Base-by-base conservation (phyloP, 2,113 vertebrate species). In the Herpetotheres cachinnans region DNA sequence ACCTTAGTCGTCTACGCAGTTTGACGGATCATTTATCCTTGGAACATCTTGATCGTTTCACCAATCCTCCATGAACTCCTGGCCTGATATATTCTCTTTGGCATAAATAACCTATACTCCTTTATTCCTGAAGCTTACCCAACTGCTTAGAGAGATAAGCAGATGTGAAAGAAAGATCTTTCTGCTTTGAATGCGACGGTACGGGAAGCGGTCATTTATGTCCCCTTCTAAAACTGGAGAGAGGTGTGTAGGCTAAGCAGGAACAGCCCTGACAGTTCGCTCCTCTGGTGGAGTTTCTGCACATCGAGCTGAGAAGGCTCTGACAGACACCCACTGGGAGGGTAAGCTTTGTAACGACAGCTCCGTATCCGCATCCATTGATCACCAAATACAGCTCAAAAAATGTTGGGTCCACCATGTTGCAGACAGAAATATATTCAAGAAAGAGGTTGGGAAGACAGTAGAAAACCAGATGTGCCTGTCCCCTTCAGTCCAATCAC, bases 241-340 rank as follows among this genome's bases (percentile, higher is more conserved):
- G 81, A 52, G 14, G 36, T n/a, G 24, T 13, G 7, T 76, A 69
- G 84, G 87, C 58, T 56, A 58, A 55, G 47, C 66, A 47, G 67
- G 56, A 80, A 8, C 16, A 65, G 72, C 40, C 80, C 59, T 38
- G 27, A 38, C 34, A 54, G 36, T 87, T 95, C 89, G 36, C 85
- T 95, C 89, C 77, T 94, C 81, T 62, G 27, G 81, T 76, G 91
- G 83, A 84, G 74, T 89, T 96, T 94, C 92, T 76, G 94, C 97
- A 97, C 89, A 52, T 56, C 3, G 69, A 93, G 91, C 89, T 76
- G 62, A 34, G 16, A 10, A 88, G 58, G 78, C 93, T 95, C 94
- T 82, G 91, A 96, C 83, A 79, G 92, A 91, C 70, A 55, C 86
- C 62, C 84, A 4, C 84, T 70, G 67, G 61, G 49, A 89, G 55